Evolutionary conservation across 2,113 vertebrate genomes (phyloP).

Genomic region (Leucoraja erinaceus): DNA sequence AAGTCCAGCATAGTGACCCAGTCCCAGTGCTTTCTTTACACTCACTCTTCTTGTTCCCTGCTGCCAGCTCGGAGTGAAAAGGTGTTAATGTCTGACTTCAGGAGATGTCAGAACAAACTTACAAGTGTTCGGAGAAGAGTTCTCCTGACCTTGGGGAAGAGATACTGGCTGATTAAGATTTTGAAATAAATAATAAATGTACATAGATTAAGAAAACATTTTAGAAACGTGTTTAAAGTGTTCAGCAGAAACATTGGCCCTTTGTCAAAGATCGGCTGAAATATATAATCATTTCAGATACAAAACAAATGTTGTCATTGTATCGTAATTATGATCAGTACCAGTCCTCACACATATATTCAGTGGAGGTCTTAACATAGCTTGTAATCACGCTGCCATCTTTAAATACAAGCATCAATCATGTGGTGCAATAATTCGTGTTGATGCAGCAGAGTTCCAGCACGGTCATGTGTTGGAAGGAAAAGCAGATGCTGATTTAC

Average conservation of each 20-base stretch:
- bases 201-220: not conserved
- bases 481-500: too few species aligned
- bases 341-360: too few species aligned
- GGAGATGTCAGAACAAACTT: slow-evolving; percentile 84
- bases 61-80: slow-evolving; percentile 75
- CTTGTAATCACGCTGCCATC: not conserved
- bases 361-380: not conserved
- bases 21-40: slow-evolving; percentile 54
- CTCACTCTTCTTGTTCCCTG: slow-evolving; percentile 59
- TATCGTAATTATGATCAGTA: not conserved
- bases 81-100: slow-evolving; percentile 85
- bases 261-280: not conserved
- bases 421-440: too few species aligned
- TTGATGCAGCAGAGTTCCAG: too few species aligned
- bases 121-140: slow-evolving; percentile 69
- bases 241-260: not conserved
- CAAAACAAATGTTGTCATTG: not conserved
- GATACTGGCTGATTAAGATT: slow-evolving; percentile 50
- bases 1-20: slow-evolving; percentile 61
- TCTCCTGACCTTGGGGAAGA: slow-evolving; percentile 61
- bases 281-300: not conserved
- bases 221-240: not conserved
- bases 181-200: slow-evolving; percentile 1
- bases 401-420: not conserved
- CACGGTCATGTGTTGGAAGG: too few species aligned